These are phyloP conservation scores for Aythya fuligula DNA, from an alignment of 2,797 vertebrate species.

Conservation along the genomic window DNA sequence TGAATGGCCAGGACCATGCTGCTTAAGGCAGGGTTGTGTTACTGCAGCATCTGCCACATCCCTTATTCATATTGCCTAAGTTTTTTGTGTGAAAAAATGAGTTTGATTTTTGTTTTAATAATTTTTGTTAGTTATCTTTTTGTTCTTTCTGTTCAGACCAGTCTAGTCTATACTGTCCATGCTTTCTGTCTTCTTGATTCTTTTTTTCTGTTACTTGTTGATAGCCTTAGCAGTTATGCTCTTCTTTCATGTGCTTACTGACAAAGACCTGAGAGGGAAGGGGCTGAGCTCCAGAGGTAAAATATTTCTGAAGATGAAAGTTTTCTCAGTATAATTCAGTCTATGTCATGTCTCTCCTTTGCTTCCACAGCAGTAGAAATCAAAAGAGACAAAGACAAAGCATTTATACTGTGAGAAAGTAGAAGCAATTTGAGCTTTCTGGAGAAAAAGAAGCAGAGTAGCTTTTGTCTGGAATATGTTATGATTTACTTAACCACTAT, in stretches of 20 bases:
- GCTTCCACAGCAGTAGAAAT: neutral
- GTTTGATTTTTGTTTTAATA: neutral
- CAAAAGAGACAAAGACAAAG: neutral
- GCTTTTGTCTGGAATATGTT: neutral
- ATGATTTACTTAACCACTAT: neutral
- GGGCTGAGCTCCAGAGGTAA: neutral
- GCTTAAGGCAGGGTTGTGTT: neutral
- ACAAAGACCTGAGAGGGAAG: neutral
- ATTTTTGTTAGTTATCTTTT: neutral
- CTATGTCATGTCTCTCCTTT: neutral
- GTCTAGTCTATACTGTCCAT: neutral
- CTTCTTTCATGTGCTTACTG: neutral
- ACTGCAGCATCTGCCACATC: neutral
- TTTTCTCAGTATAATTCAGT: neutral
- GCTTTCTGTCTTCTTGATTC: neutral
- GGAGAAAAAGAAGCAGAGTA: neutral
- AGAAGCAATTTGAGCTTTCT: conserved; percentile 6
- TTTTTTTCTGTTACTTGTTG: neutral
- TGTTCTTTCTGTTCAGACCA: neutral
- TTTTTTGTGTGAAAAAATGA: neutral
- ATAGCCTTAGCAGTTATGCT: neutral
- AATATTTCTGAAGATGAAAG: conserved; percentile 1
- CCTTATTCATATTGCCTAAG: neutral
- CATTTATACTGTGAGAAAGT: neutral
- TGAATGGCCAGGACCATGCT: neutral